phyloP scores from a whole-genome alignment of 2,797 vertebrate species.

The Falco biarmicus region DNA sequence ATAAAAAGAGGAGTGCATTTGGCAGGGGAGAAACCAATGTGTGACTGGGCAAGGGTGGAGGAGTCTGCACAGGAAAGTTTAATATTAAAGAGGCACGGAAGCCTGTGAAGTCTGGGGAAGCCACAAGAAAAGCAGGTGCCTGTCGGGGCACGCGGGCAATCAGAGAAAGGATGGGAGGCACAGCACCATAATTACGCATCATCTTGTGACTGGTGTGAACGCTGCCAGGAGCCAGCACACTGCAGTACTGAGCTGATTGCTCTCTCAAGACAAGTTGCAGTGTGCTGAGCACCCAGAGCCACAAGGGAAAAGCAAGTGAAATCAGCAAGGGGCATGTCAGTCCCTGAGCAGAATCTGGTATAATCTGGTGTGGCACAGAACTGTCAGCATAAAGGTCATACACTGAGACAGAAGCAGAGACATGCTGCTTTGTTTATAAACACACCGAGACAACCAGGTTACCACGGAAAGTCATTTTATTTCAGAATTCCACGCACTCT shows the following conservation, averaged over 20 bases:
- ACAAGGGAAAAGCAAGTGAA: neutral
- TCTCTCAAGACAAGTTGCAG: neutral
- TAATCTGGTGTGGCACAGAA: neutral
- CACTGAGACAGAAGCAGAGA: neutral
- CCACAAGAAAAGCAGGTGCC: conserved; percentile 5
- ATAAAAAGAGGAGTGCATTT: neutral
- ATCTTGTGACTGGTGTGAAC: neutral
- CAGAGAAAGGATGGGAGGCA: neutral
- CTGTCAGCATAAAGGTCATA: neutral
- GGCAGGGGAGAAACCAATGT: neutral
- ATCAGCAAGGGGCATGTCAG: neutral
- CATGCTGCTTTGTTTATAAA: neutral
- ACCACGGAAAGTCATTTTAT: conserved; percentile 68
- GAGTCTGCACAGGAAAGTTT: neutral
- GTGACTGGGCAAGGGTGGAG: neutral
- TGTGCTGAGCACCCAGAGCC: neutral
- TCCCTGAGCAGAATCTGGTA: neutral
- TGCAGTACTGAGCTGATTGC: neutral
- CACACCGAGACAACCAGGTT: neutral
- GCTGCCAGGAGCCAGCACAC: neutral
- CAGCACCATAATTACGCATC: neutral
- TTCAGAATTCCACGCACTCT: conserved; percentile 51
- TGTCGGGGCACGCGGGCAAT: rapidly evolving
- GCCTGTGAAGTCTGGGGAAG: conserved; percentile 4
- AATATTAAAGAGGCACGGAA: neutral